These are phyloP conservation scores for Ectropis crepuscularia DNA, from an alignment of 2,888 invertebrate genomes.

Conservation along the genomic window DNA sequence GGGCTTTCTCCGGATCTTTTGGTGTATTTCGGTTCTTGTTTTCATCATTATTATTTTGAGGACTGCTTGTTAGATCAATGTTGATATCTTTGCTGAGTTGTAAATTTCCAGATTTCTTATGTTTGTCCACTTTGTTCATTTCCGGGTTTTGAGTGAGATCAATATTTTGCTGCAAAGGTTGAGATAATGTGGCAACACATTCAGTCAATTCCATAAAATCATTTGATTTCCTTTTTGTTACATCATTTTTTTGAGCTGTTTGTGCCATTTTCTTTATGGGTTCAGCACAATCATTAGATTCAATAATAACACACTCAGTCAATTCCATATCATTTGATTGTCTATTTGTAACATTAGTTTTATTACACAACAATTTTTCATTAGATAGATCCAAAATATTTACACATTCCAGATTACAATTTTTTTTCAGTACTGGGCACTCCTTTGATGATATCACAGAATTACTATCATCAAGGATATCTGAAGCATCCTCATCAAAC, in stretches of 20 bases:
- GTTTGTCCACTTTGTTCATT: constrained; percentile 17
- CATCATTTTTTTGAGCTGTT: constrained; percentile 46
- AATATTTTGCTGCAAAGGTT: constrained; percentile 48
- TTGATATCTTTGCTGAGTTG: constrained; percentile 35
- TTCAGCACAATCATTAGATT: constrained; percentile 16
- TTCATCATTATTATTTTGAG: constrained; percentile 37
- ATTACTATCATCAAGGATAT: constrained; percentile 39
- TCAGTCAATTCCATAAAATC: constrained; percentile 73
- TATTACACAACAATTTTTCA: constrained; percentile 3
- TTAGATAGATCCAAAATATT: constrained; percentile 56
- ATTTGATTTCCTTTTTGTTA: constrained; percentile 58
- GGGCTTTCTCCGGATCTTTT: constrained; percentile 21
- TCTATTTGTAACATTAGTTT: constrained; percentile 43
- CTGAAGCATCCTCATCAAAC: constrained; percentile 74
- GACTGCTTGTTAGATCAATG: constrained; percentile 59
- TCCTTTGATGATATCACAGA: constrained; percentile 23
- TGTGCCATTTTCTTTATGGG: constrained; percentile 24
- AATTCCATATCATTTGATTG: constrained; percentile 68
- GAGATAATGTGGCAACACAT: constrained; percentile 55
- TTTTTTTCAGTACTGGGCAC: constrained; percentile 32
- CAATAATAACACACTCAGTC: constrained; percentile 58
- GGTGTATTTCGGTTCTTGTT: constrained; percentile 13
- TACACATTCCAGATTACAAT: constrained; percentile 44
- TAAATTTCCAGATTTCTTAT: neutral
- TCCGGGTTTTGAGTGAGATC: constrained; percentile 54